A percentile compares a stretch with the other conserved stretches of the same genome.
These are phyloP conservation scores for Drosophila ananassae DNA, from an alignment of 1,140 invertebrate genomes.

Conservation along the genomic window DNA sequence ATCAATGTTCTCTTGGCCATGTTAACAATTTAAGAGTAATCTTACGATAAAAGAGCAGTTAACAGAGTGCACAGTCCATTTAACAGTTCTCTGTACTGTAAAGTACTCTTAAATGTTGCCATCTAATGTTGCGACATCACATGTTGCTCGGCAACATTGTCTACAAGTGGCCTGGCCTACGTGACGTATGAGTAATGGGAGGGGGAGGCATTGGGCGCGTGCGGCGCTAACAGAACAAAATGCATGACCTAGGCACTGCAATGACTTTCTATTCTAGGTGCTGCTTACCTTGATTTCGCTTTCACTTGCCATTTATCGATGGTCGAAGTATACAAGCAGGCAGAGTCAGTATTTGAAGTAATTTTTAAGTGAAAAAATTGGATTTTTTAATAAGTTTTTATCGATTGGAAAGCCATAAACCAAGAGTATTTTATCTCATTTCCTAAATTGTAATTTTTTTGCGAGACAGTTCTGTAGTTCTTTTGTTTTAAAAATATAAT, in stretches of 20 bases:
- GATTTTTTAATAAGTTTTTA: too few relatives aligned
- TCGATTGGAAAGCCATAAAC: too few relatives aligned
- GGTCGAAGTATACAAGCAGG: conserved; percentile 13
- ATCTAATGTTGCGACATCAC: conserved; percentile 1
- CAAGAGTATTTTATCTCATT: too few relatives aligned
- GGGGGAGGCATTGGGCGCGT: not conserved
- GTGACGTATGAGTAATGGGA: conserved; percentile 26
- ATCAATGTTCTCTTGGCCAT: conserved; percentile 29
- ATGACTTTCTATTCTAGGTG: conserved; percentile 35
- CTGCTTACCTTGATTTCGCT: conserved; percentile 38
- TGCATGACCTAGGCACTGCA: conserved; percentile 51
- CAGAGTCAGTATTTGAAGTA: conserved; percentile 1
- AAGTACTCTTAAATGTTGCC: conserved; percentile 8
- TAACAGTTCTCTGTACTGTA: conserved; percentile 20
- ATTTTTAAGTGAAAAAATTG: not conserved
- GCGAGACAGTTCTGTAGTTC: too few relatives aligned
- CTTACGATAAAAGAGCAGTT: not conserved
- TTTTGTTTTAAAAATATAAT: too few relatives aligned
- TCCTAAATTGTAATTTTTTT: too few relatives aligned
- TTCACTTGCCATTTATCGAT: conserved; percentile 36
- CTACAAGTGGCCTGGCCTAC: conserved; percentile 33
- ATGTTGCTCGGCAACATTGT: conserved; percentile 48
- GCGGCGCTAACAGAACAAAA: not conserved
- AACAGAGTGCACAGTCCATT: not conserved
- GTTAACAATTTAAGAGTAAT: conserved; percentile 53